Percentiles rank a stretch among this genome's conserved stretches.
phyloP scores from a whole-genome alignment of 2,113 vertebrate species.

The Probosciger aterrimus region DNA sequence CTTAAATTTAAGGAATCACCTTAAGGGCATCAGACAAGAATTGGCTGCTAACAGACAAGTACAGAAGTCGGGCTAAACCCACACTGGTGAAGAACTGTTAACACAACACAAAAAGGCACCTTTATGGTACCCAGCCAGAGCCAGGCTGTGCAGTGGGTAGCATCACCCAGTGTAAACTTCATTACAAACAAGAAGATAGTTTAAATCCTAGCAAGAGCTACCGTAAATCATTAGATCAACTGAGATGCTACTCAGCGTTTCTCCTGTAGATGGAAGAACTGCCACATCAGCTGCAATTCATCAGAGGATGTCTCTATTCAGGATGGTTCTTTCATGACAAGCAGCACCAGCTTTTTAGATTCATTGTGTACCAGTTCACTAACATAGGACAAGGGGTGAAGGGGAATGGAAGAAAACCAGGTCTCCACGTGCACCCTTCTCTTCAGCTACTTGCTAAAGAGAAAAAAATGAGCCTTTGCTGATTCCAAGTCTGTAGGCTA shows the following conservation, averaged over 20 bases:
- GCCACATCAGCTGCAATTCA: not conserved
- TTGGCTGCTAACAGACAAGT: not conserved
- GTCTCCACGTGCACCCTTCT: not conserved
- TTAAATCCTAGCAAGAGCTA: not conserved
- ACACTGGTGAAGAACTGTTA: accelerated
- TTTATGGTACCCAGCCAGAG: not conserved
- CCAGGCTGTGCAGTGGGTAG: not conserved
- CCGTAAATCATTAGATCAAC: not conserved
- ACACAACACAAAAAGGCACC: not conserved
- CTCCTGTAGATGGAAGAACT: not conserved
- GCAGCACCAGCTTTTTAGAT: not conserved
- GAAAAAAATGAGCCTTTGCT: not conserved
- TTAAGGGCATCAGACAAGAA: not conserved
- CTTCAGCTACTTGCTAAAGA: not conserved
- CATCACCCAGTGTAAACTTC: not conserved
- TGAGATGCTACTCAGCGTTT: not conserved
- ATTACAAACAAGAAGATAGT: not conserved
- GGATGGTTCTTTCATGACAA: not conserved
- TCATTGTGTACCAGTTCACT: not conserved
- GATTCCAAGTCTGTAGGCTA: accelerated
- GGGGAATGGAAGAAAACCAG: not conserved
- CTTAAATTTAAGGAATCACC: not conserved
- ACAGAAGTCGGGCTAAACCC: not conserved
- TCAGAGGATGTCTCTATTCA: not conserved
- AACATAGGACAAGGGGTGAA: not conserved